Percentiles rank a stretch among this genome's conserved stretches.
These are phyloP conservation scores for Hyles vespertilio DNA, from an alignment of 1,140 invertebrate species.

Conservation along the genomic window DNA sequence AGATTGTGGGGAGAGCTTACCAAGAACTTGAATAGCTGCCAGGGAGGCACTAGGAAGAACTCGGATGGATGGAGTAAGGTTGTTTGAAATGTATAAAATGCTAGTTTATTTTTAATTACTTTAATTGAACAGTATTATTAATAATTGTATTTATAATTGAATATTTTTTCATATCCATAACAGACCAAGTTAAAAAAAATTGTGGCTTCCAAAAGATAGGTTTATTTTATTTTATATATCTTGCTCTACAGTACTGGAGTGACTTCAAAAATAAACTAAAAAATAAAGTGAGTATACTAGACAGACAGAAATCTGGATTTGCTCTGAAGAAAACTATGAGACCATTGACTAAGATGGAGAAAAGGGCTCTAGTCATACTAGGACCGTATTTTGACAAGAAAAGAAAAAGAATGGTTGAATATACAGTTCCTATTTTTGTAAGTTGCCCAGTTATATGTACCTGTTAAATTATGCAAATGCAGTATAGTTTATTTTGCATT, in stretches of 20 bases:
- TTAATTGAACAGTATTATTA: no score
- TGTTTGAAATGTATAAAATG: neutral
- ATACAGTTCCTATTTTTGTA: constrained; percentile 20
- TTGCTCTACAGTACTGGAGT: constrained; percentile 50
- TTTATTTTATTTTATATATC: constrained; percentile 3
- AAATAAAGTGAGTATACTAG: constrained; percentile 39
- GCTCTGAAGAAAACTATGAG: constrained; percentile 22
- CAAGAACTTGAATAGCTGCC: constrained; percentile 36
- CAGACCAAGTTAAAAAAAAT: neutral
- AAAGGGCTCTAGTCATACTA: constrained; percentile 40
- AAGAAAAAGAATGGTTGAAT: constrained; percentile 17
- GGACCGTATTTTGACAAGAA: constrained; percentile 44
- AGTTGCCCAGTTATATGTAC: constrained; percentile 3
- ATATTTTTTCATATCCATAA: neutral
- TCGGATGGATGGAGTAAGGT: constrained; percentile 57
- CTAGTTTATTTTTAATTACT: no score
- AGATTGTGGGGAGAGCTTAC: constrained; percentile 46
- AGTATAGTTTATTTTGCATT: no score
- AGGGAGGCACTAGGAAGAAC: constrained; percentile 38
- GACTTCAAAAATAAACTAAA: constrained; percentile 58
- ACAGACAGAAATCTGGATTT: constrained; percentile 25
- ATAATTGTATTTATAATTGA: no score
- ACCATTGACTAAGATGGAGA: constrained; percentile 48
- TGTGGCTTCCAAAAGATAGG: neutral
- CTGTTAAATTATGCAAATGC: neutral